These are phyloP conservation scores for Brachypteracias leptosomus DNA, from an alignment of 2,113 vertebrate species.

Conservation along the genomic window DNA sequence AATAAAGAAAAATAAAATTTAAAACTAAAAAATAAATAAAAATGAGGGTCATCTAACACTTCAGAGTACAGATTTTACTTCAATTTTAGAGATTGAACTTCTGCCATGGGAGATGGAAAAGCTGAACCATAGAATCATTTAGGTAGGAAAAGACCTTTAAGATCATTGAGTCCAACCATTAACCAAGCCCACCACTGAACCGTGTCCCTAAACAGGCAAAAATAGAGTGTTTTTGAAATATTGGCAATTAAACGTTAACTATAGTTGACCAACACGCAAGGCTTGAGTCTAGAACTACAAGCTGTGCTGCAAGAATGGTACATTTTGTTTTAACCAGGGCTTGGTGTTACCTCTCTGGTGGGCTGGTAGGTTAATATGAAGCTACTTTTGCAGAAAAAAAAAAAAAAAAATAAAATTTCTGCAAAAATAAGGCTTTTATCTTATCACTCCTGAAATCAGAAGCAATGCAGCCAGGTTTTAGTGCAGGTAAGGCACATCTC, in stretches of 20 bases:
- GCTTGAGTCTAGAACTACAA: background rate
- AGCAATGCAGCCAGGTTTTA: background rate
- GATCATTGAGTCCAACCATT: too few species aligned
- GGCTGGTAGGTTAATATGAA: background rate
- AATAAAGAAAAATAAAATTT: too few species aligned
- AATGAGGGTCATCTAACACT: background rate
- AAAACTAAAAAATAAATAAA: background rate
- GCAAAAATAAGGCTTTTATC: background rate
- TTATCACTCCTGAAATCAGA: background rate
- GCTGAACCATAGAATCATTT: background rate
- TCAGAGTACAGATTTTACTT: constrained; percentile 8
- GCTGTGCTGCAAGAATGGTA: background rate
- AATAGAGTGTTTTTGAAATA: background rate
- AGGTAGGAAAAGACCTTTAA: too few species aligned
- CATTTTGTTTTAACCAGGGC: background rate
- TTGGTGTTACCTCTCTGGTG: accelerated
- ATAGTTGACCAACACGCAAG: background rate
- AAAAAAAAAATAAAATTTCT: background rate
- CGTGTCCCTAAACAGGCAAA: background rate
- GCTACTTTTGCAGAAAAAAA: background rate
- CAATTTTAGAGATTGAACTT: background rate
- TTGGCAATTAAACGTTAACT: background rate
- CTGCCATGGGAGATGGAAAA: background rate
- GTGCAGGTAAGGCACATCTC: background rate
- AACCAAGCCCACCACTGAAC: too few species aligned